phyloP scores from a whole-genome alignment of 1,140 invertebrate genomes.

The Aphelenchoides fujianensis region DNA sequence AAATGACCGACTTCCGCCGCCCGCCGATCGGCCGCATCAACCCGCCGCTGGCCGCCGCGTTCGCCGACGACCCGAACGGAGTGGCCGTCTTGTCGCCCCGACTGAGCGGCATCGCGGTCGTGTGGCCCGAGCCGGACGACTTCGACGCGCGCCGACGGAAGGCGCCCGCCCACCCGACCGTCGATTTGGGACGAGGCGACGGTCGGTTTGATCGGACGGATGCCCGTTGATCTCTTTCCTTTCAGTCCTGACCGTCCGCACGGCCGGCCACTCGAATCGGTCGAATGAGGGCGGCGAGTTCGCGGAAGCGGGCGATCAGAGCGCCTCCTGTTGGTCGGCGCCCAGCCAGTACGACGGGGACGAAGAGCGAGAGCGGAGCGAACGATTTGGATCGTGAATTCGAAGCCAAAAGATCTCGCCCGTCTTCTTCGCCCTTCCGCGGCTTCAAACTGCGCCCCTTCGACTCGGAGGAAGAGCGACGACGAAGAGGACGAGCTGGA shows the following conservation, averaged over 20 bases:
- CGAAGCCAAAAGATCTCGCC: not conserved
- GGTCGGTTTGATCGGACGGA: not conserved
- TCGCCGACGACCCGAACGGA: not conserved
- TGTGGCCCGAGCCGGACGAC: conserved; percentile 5
- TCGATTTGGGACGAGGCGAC: conserved; percentile 2
- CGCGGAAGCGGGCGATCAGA: not conserved
- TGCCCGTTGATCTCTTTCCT: not conserved
- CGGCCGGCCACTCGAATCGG: too few relatives aligned
- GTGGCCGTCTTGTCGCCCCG: not conserved
- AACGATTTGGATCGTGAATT: not conserved
- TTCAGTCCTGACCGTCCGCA: too few relatives aligned
- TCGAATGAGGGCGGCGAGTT: too few relatives aligned
- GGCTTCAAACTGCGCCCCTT: not conserved
- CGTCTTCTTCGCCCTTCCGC: not conserved
- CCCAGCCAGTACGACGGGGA: not conserved
- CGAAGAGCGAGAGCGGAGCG: not conserved
- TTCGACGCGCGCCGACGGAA: not conserved
- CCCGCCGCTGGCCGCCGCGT: not conserved
- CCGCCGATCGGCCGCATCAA: not conserved
- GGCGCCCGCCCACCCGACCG: not conserved
- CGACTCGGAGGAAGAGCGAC: not conserved
- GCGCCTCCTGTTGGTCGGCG: not conserved
- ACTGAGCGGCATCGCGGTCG: not conserved
- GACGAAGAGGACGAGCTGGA: not conserved
- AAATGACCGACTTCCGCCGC: not conserved